Evolutionary conservation across 2,888 invertebrate genomes (phyloP).

Genomic region (Allophyes oxyacanthae): DNA sequence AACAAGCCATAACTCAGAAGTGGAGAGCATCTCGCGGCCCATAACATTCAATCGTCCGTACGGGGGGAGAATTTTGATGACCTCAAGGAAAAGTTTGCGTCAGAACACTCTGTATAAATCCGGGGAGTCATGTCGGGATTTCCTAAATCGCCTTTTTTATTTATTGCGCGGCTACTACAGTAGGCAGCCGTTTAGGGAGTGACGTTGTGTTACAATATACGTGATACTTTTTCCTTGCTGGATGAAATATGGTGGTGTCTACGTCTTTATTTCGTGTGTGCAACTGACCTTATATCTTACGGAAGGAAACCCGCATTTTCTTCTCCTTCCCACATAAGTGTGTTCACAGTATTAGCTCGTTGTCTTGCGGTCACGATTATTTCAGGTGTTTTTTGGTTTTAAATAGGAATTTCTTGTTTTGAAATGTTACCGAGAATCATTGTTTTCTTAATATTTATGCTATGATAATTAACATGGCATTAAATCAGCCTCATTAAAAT

Average conservation of each 20-base stretch:
- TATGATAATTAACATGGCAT: slow-evolving; percentile 31
- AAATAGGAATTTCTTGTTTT: slow-evolving; percentile 47
- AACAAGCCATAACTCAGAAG: slow-evolving; percentile 83
- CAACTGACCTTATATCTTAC: slow-evolving; percentile 49
- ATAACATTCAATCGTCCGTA: slow-evolving; percentile 87
- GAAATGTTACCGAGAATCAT: slow-evolving; percentile 25
- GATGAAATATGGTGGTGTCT: slow-evolving; percentile 63
- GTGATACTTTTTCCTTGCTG: slow-evolving; percentile 70
- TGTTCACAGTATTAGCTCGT: slow-evolving; percentile 34
- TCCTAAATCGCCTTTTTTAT: slow-evolving; percentile 87
- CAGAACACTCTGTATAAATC: slow-evolving; percentile 86
- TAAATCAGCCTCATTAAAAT: slow-evolving; percentile 25
- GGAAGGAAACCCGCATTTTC: slow-evolving; percentile 36
- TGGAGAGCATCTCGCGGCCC: slow-evolving; percentile 84
- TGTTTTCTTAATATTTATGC: slow-evolving; percentile 32
- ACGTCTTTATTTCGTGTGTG: slow-evolving; percentile 61
- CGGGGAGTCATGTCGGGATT: slow-evolving; percentile 86
- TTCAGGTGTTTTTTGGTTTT: slow-evolving; percentile 48
- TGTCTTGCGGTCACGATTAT: slow-evolving; percentile 38
- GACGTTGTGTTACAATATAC: slow-evolving; percentile 75
- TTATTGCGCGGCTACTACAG: slow-evolving; percentile 81
- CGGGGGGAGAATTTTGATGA: slow-evolving; percentile 87
- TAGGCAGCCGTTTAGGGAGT: slow-evolving; percentile 79
- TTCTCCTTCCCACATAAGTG: slow-evolving; percentile 40
- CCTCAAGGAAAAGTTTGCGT: slow-evolving; percentile 85